Evolutionary conservation across 2,797 vertebrate genomes (phyloP).

Genomic region (Enteromius trimaculatus): DNA sequence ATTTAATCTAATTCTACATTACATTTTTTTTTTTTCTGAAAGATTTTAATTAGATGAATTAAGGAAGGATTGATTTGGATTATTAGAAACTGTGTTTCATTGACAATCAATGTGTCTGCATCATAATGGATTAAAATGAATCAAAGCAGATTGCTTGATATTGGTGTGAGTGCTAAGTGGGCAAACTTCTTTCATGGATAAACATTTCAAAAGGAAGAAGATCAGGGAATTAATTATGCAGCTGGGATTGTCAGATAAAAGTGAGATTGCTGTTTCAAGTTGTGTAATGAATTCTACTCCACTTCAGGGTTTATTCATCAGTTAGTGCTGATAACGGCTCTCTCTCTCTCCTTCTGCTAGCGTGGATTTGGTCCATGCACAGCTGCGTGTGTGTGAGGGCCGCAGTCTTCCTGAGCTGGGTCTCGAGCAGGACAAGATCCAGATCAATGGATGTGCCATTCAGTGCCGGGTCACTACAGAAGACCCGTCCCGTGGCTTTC

Average conservation of each 20-base stretch:
- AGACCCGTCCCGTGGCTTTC: conserved; percentile 91
- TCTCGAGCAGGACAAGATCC: conserved; percentile 87
- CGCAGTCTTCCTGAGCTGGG: conserved; percentile 86
- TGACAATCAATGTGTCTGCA: conserved; percentile 22
- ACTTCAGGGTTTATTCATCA: conserved; percentile 41
- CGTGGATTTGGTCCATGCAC: conserved; percentile 94
- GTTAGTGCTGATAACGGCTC: conserved; percentile 21
- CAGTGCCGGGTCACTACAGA: conserved; percentile 95
- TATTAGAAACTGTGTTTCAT: conserved; percentile 33
- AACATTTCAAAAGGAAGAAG: conserved; percentile 37
- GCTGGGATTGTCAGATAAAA: conserved; percentile 46
- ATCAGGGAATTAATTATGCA: conserved; percentile 40
- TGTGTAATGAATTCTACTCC: conserved; percentile 35
- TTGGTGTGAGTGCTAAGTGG: conserved; percentile 7
- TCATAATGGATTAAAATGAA: conserved; percentile 30
- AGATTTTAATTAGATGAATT: conserved; percentile 50
- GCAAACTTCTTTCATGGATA: conserved; percentile 22
- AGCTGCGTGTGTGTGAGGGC: conserved; percentile 89
- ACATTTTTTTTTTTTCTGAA: conserved; percentile 18
- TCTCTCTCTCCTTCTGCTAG: conserved; percentile 66
- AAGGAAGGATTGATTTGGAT: conserved; percentile 47
- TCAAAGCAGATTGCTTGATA: conserved; percentile 32
- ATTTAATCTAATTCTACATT: conserved; percentile 44
- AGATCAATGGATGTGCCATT: conserved; percentile 91
- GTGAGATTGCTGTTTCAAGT: conserved; percentile 42